A percentile compares a stretch with the other conserved stretches of the same genome.
phyloP scores from a whole-genome alignment of 2,888 invertebrate genomes.

The Acleris sparsana region DNA sequence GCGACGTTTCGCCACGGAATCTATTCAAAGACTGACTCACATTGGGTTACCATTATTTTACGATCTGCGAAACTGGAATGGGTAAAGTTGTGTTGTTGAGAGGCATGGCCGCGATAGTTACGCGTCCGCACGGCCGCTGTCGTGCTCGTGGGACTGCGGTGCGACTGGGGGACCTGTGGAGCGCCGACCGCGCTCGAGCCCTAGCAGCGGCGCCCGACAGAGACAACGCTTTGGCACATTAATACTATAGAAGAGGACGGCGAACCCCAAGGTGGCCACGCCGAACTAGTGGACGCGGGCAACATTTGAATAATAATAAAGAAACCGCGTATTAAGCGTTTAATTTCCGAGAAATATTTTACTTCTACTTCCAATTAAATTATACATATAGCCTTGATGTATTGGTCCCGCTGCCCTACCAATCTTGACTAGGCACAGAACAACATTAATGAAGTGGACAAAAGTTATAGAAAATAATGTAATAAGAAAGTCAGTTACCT shows the following conservation, averaged over 20 bases:
- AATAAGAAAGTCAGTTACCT: too few species aligned
- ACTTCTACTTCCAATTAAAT: too few species aligned
- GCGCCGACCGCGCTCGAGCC: conserved; percentile 30
- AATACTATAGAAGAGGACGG: conserved; percentile 45
- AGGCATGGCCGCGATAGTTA: conserved; percentile 35
- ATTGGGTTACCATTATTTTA: conserved; percentile 72
- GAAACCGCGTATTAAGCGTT: not conserved
- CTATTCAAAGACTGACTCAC: conserved; percentile 71
- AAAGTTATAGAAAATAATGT: too few species aligned
- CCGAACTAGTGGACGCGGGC: conserved; percentile 42
- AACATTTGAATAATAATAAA: conserved; percentile 39
- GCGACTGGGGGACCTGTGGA: conserved; percentile 34
- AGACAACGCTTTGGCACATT: conserved; percentile 6
- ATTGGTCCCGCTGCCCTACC: too few species aligned
- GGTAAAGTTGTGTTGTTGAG: conserved; percentile 58
- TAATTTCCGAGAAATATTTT: not conserved
- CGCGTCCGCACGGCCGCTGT: conserved; percentile 50
- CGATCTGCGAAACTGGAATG: conserved; percentile 66
- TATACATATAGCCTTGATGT: too few species aligned
- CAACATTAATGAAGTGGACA: too few species aligned
- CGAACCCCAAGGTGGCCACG: conserved; percentile 39
- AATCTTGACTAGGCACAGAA: too few species aligned
- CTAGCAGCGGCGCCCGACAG: conserved; percentile 34
- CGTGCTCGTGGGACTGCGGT: conserved; percentile 25
- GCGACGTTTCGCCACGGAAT: conserved; percentile 51